These are phyloP conservation scores for Drosophila nigrodunni DNA, from an alignment of 1,140 invertebrate species.

Conservation along the genomic window DNA sequence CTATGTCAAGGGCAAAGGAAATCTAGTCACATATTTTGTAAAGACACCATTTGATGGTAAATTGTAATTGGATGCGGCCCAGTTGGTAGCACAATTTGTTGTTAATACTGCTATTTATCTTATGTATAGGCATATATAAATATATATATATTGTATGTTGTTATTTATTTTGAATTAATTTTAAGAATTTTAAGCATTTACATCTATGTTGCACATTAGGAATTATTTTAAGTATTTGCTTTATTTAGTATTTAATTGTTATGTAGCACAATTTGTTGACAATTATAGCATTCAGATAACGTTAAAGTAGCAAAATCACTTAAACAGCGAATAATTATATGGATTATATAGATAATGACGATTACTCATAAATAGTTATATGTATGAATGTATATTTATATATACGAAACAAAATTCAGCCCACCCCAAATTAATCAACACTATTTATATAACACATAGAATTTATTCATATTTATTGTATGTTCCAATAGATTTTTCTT, in stretches of 20 bases:
- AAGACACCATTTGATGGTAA: slow-evolving; percentile 90
- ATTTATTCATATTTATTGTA: slow-evolving; percentile 35
- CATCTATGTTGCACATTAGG: slow-evolving; percentile 58
- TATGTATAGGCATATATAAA: slow-evolving; percentile 47
- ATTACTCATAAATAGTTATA: slow-evolving; percentile 20
- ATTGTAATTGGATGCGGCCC: slow-evolving; percentile 67
- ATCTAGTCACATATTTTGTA: slow-evolving; percentile 95
- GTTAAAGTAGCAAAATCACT: slow-evolving; percentile 49
- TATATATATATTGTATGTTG: slow-evolving; percentile 63
- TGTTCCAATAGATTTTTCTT: slow-evolving; percentile 23
- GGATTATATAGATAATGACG: slow-evolving; percentile 25
- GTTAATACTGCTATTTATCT: slow-evolving; percentile 58
- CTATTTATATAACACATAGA: slow-evolving; percentile 30
- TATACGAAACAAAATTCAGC: slow-evolving; percentile 53
- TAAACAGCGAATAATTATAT: slow-evolving; percentile 78
- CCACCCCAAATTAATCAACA: slow-evolving; percentile 52
- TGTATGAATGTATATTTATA: slow-evolving; percentile 20
- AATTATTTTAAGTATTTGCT: slow-evolving; percentile 56
- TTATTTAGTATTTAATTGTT: slow-evolving; percentile 67
- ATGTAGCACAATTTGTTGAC: slow-evolving; percentile 69
- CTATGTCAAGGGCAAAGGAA: slow-evolving; percentile 97
- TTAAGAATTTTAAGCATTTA: slow-evolving; percentile 72
- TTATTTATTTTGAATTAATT: slow-evolving; percentile 71
- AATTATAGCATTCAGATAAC: slow-evolving; percentile 41
- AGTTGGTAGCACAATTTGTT: slow-evolving; percentile 45